These are phyloP conservation scores for Stegodyphus dumicola DNA, from an alignment of 1,140 invertebrate species.

Conservation along the genomic window DNA sequence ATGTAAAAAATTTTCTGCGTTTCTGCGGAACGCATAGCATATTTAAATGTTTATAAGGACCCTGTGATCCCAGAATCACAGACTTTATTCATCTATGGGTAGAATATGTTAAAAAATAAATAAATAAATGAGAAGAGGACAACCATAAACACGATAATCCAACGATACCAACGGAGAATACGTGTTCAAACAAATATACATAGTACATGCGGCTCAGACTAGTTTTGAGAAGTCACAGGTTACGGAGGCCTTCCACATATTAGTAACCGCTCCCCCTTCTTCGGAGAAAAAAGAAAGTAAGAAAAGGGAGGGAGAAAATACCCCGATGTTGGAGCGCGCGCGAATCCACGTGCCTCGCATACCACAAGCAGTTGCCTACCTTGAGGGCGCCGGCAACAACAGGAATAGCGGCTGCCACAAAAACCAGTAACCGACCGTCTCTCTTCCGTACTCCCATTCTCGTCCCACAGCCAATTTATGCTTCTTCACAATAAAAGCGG, in stretches of 20 bases:
- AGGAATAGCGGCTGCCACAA: constrained; percentile 40
- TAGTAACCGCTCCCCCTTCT: constrained; percentile 18
- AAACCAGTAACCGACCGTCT: constrained; percentile 16
- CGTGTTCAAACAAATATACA: no score
- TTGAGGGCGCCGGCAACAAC: constrained; percentile 50
- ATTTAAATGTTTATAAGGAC: no score
- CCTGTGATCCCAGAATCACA: no score
- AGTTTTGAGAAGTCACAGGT: not conserved
- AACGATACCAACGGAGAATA: no score
- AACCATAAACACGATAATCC: not conserved
- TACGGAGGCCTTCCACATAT: not conserved
- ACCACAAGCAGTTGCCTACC: constrained; percentile 36
- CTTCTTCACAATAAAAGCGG: not conserved
- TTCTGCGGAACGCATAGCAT: no score
- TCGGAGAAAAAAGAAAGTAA: not conserved
- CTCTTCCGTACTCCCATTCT: not conserved
- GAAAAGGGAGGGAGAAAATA: constrained; percentile 16
- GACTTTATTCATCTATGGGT: not conserved
- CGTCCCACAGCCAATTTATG: not conserved
- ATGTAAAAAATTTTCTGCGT: no score
- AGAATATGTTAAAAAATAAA: not conserved
- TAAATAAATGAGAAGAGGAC: not conserved
- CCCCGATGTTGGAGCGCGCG: constrained; percentile 32
- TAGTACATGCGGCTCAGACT: not conserved
- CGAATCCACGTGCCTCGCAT: constrained; percentile 55